Evolutionary conservation across 2,797 vertebrate genomes (phyloP), one percentile per base, ranked within the genome.

Genomic region (Myotis myotis): DNA sequence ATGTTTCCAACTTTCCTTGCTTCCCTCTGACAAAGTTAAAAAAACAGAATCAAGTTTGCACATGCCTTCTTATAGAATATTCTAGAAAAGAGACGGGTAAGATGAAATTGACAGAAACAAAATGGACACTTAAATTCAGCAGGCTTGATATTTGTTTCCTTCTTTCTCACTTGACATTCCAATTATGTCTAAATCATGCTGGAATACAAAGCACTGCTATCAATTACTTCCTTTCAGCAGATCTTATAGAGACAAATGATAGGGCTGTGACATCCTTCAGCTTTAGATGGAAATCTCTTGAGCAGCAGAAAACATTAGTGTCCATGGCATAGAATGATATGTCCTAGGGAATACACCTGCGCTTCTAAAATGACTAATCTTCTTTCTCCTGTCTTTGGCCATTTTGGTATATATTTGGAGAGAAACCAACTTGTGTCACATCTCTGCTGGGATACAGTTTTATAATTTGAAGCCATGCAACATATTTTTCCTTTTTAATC

Each of bases 211-310:
- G 23, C 47, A 92, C 53, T 0, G 41, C 97, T 72, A 92, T 96
- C 87, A 97, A 86, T 76, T 97, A 95, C 78, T 87, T 93, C 97
- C 79, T 36, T 94, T 81, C 91, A 82, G 75, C 64, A 84, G 36
- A 84, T 78, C 68, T 30, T 78, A 87, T 30, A 97, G 53, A 95
- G 66, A 96, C 25, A 96, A 81, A 96, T 86, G 66, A 97, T 44
- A 97, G 74, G 25, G 44, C 57, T 96, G 86, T 97, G 96, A 87
- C 93, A 93, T 70, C 36, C 20, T 87, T 38, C 17, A 68, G 87
- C 25, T 57, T 95, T 76, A 76, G 49, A 87, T 75, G 79, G 8
- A 95, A 94, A 38, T 72, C 22, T 91, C 96, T 86, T 79, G 1
- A 97, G 94, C n/a, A 55, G 72, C 75, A 96, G 15, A 84, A 93